Base-by-base conservation (phyloP, 2,888 invertebrate species). In the Agrotis clavis region DNA sequence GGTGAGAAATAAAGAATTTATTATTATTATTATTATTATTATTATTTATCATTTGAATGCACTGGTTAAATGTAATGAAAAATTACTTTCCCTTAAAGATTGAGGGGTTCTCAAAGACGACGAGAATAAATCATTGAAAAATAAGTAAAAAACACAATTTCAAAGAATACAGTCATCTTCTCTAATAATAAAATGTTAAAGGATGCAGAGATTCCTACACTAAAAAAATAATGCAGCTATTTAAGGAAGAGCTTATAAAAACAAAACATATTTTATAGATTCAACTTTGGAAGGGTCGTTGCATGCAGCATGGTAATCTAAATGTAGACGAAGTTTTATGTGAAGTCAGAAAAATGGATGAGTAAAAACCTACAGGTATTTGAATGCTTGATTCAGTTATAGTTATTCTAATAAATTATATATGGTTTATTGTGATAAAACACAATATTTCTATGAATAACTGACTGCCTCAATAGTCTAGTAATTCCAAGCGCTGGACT, bases 291-390 rank as follows among this genome's bases (percentile, higher is more conserved):
- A 63, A 63, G 71, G 62, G 63, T 61, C 63, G 54, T 78, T 47
- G 77, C 72, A 77, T 77, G 77, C 50, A 25, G 60, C 50, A 19
- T 51, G 21, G 50, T 41, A 64, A 78, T 67, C 78, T 77, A 72
- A 67, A 67, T 64, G 50, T 60, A 78, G 59, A 70, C 50, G 13
- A 56, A 71, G 62, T 71, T 71, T 63, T 56, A 74, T 67, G 21
- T 18, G 47, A 25, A 59, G 50, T 50, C 45, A 13, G 19, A 19
- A 67, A 67, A 66, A 64, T 30, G 51, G 9, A 71, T 66, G 62
- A 54, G 61, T 71, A 25, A 53, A 13, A n/a, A 9, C 6, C 45
- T 41, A 11, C 21, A 48, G 0, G 35, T 54, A 18, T 9, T 56
- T 16, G n/a, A 11, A 50, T 11, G 50, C n/a, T 50, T n/a, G 11